These are phyloP conservation scores for Crocuta crocuta DNA, from an alignment of 2,113 vertebrate genomes.

Conservation along the genomic window DNA sequence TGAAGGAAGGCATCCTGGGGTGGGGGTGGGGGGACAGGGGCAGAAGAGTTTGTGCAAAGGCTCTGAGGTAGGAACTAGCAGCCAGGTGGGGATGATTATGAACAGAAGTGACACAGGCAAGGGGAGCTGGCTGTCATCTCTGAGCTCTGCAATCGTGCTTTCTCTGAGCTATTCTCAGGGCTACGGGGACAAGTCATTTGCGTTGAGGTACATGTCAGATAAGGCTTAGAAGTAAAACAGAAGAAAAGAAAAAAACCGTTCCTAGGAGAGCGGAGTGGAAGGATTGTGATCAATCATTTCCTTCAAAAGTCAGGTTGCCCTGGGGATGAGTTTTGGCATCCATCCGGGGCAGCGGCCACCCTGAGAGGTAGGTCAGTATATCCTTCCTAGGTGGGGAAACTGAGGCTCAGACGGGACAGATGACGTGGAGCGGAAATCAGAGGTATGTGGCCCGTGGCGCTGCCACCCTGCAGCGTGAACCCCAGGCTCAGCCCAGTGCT, in stretches of 20 bases:
- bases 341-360: not conserved
- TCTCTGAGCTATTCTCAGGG: not conserved
- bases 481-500: not conserved
- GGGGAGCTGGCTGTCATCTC: not conserved
- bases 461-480: fast-evolving
- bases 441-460: too few species aligned
- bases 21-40: too few species aligned
- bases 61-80: fast-evolving
- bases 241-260: not conserved
- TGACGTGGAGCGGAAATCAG: not conserved
- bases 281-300: fast-evolving
- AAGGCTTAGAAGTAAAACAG: not conserved
- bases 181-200: not conserved
- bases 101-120: fast-evolving
- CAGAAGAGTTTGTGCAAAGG: too few species aligned
- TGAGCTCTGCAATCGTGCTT: not conserved
- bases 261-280: not conserved
- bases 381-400: not conserved
- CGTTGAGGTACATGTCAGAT: not conserved
- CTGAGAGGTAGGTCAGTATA: not conserved
- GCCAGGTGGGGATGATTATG: fast-evolving
- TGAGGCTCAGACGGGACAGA: not conserved
- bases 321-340: not conserved
- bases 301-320: fast-evolving
- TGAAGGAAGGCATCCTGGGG: fast-evolving